These are phyloP conservation scores for Acanthurus lineatus DNA, from an alignment of 2,797 vertebrate genomes.

Conservation along the genomic window DNA sequence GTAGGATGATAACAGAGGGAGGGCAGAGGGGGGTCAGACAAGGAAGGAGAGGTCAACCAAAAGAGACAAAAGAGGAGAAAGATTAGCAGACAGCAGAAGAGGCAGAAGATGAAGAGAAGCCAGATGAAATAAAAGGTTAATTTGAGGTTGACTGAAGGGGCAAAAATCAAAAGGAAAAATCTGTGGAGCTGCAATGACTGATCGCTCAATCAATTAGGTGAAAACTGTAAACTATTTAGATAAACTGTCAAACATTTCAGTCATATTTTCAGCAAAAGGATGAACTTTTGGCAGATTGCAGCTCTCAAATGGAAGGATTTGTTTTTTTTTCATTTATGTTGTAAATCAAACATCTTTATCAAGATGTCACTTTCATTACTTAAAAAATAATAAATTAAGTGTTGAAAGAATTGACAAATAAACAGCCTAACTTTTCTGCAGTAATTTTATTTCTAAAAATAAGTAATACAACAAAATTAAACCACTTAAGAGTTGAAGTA, in stretches of 20 bases:
- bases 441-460: background rate
- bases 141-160: slow-evolving; percentile 24
- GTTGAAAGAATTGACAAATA: background rate
- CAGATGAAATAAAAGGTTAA: slow-evolving; percentile 42
- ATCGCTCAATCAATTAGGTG: background rate
- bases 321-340: background rate
- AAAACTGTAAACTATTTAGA: background rate
- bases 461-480: background rate
- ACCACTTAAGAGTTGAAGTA: background rate
- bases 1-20: slow-evolving; percentile 40
- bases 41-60: slow-evolving; percentile 64
- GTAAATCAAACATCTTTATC: background rate
- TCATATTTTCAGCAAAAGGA: too few species aligned
- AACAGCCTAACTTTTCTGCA: background rate
- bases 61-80: slow-evolving; percentile 37
- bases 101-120: slow-evolving; percentile 35
- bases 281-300: background rate
- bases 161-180: slow-evolving; percentile 50
- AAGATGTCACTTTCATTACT: background rate
- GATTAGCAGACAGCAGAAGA: slow-evolving; percentile 38
- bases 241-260: background rate
- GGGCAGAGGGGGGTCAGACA: slow-evolving; percentile 53
- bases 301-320: background rate
- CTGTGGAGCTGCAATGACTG: slow-evolving; percentile 2
- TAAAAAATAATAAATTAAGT: background rate